Percentiles rank a stretch among this genome's conserved stretches.
These are phyloP conservation scores for Anagyrus pseudococci DNA, from an alignment of 2,888 invertebrate species.

Conservation along the genomic window DNA sequence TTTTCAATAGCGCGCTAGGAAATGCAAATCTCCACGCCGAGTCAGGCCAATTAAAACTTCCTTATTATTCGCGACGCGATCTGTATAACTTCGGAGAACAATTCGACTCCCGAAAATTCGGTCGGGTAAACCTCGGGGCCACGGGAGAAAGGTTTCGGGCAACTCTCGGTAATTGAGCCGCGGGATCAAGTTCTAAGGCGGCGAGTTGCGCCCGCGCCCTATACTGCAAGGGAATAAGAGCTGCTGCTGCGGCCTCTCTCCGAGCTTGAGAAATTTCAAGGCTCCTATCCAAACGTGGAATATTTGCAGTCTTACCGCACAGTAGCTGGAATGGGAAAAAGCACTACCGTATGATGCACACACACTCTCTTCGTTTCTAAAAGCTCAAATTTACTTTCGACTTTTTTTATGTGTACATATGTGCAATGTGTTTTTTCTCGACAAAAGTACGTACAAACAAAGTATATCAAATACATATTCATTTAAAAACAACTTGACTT, in stretches of 20 bases:
- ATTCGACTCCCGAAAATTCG: too few species aligned
- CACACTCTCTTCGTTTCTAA: too few species aligned
- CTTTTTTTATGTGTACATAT: too few species aligned
- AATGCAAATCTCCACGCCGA: constrained; percentile 32
- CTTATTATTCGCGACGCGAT: constrained; percentile 37
- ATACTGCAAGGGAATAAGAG: too few species aligned
- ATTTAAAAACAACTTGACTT: too few species aligned
- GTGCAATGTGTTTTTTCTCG: too few species aligned
- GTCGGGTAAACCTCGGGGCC: constrained; percentile 11
- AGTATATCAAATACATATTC: too few species aligned
- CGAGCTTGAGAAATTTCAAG: constrained; percentile 44
- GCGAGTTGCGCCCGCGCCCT: constrained; percentile 9
- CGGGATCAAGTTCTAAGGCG: constrained; percentile 44
- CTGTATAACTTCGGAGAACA: too few species aligned
- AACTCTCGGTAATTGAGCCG: constrained; percentile 49
- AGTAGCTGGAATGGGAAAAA: too few species aligned
- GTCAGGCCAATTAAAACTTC: constrained; percentile 38
- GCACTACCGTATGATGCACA: too few species aligned
- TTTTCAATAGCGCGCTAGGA: constrained; percentile 30
- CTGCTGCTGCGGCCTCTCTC: constrained; percentile 28
- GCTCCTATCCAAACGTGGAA: constrained; percentile 44
- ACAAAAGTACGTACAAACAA: too few species aligned
- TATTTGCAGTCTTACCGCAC: constrained; percentile 37
- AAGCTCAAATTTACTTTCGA: too few species aligned
- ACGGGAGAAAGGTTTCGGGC: constrained; percentile 21